Percentiles rank a stretch among this genome's conserved stretches.
Evolutionary conservation across 2,797 vertebrate species (phyloP).

Genomic region (Chromobotia macracanthus): DNA sequence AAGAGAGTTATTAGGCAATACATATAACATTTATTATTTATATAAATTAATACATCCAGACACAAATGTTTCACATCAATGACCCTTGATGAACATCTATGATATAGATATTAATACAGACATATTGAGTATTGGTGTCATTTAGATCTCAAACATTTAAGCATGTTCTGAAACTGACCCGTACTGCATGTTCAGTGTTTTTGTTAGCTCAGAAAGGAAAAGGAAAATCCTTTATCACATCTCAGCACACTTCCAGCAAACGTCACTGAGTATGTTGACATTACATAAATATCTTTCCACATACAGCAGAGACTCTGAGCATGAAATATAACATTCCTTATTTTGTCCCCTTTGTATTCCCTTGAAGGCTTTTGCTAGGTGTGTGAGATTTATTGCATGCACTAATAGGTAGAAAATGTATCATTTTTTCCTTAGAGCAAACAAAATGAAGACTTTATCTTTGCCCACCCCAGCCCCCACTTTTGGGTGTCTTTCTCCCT

Average conservation of each 20-base stretch:
- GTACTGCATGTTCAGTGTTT: conserved; percentile 8
- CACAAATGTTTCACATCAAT: too few species aligned
- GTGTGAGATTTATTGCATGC: conserved; percentile 67
- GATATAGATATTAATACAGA: too few species aligned
- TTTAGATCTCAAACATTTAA: background rate
- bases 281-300: conserved; percentile 44
- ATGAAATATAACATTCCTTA: conserved; percentile 58
- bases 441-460: conserved; percentile 61
- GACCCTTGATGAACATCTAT: too few species aligned
- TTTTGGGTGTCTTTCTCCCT: conserved; percentile 60
- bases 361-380: conserved; percentile 56
- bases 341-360: conserved; percentile 66
- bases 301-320: conserved; percentile 38
- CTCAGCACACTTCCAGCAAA: conserved; percentile 45
- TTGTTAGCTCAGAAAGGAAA: conserved; percentile 1
- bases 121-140: background rate
- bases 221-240: conserved; percentile 43
- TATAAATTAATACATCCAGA: background rate
- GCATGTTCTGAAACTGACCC: background rate
- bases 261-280: conserved; percentile 44
- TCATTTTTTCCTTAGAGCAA: conserved; percentile 59
- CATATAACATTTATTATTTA: background rate
- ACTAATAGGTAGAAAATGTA: conserved; percentile 70
- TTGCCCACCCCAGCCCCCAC: conserved; percentile 40
- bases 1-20: background rate